A percentile compares a stretch with the other conserved stretches of the same genome.
These are phyloP conservation scores for Euglossa dilemma DNA, from an alignment of 1,140 invertebrate genomes.

Conservation along the genomic window DNA sequence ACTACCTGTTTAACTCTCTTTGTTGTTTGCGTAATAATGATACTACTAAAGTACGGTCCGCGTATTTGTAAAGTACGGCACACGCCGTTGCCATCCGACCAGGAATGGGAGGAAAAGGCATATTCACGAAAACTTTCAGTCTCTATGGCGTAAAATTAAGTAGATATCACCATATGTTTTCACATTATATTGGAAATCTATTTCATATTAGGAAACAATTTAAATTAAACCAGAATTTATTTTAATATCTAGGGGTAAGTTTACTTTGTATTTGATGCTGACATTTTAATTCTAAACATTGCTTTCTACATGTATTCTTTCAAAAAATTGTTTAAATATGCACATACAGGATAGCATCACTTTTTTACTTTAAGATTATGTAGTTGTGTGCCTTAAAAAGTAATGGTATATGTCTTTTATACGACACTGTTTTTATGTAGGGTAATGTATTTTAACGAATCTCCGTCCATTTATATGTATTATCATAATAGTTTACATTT, in stretches of 20 bases:
- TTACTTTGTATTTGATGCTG: neutral
- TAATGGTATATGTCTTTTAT: neutral
- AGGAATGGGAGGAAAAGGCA: slow-evolving; percentile 84
- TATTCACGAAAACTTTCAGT: slow-evolving; percentile 86
- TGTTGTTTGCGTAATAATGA: slow-evolving; percentile 88
- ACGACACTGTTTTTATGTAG: neutral
- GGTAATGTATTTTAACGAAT: slow-evolving; percentile 24
- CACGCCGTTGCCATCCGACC: slow-evolving; percentile 84
- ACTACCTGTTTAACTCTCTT: slow-evolving; percentile 88
- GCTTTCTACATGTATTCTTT: neutral
- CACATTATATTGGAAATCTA: neutral
- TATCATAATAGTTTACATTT: slow-evolving; percentile 21
- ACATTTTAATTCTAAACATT: neutral
- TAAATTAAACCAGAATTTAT: slow-evolving; percentile 3
- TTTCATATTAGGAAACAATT: slow-evolving; percentile 12
- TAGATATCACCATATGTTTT: slow-evolving; percentile 23
- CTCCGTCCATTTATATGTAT: slow-evolving; percentile 61
- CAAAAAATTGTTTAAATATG: neutral
- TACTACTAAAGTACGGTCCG: slow-evolving; percentile 88
- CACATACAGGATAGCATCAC: neutral
- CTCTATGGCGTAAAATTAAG: slow-evolving; percentile 69
- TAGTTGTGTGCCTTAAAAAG: neutral
- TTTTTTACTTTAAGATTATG: slow-evolving; percentile 5
- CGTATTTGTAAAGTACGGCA: slow-evolving; percentile 86
- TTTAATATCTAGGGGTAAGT: neutral